Evolutionary conservation across 2,888 invertebrate genomes (phyloP), one percentile per base, ranked within the genome.

Genomic region (Drosophila incognita): DNA sequence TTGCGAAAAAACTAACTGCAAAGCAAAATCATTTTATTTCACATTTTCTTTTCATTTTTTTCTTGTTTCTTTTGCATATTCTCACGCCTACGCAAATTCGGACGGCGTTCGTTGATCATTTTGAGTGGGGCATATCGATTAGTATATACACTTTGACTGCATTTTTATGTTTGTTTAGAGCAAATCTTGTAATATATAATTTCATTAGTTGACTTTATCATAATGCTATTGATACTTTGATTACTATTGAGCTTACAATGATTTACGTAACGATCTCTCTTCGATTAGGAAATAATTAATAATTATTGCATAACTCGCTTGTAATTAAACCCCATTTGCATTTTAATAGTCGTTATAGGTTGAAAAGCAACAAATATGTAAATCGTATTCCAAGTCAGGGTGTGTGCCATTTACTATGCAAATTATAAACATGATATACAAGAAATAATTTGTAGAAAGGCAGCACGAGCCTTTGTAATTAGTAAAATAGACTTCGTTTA

Each of bases 1-100:
- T 70, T 62, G 75, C 79, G 59, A 57, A 57, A 24, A 72, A 67
- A 49, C 24, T 42, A 56, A 56, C 35, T 60, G 60, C 46, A 73
- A 51, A 73, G 36, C 27, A 58, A 66, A 61, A 38, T 65, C 27
- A 10, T 10, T 29, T 60, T 73, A 58, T 58, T 48, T 36, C 18
- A 33, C 11, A 33, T 35, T 36, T 60, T 63, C 29, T 40, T 5
- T 66, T 21, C 6, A 8, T n/a, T 36, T 53, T 64, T 52, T n/a
- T 63, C 13, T 60, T 52, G 27, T 31, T 49, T 65, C 42, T 69
- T 48, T 63, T 74, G 63, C 60, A 48, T 63, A 49, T 54, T 69
- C 49, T 42, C 51, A 54, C 63, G 79, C 69, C 79, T 69, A 66
- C 66, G 59, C 49, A 58, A 27, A n/a, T 54, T 42, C 35, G 21